Evolutionary conservation across 2,113 vertebrate species (phyloP).

Genomic region (Alces alces): DNA sequence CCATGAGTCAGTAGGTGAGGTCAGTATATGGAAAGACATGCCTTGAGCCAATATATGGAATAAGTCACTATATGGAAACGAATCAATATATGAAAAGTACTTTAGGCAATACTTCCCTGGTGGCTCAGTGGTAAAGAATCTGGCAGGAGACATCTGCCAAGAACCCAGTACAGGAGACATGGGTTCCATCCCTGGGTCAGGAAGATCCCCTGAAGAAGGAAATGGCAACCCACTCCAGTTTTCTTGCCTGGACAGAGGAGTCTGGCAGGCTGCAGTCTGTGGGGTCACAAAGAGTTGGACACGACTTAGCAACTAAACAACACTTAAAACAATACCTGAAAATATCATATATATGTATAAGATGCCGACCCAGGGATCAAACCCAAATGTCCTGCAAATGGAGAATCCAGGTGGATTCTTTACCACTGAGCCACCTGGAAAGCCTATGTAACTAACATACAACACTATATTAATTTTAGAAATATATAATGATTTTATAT

Average conservation of each 20-base stretch:
- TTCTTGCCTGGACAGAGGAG: background rate
- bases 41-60: background rate
- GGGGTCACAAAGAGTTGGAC: background rate
- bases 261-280: background rate
- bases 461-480: background rate
- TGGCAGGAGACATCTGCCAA: background rate
- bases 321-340: background rate
- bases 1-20: background rate
- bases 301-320: background rate
- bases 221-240: background rate
- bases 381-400: background rate
- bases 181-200: background rate
- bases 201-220: background rate
- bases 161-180: background rate
- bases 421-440: background rate
- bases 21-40: background rate
- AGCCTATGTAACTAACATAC: background rate
- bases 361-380: background rate
- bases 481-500: background rate
- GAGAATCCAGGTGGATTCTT: background rate
- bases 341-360: background rate
- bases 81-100: background rate
- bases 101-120: background rate
- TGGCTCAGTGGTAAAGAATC: background rate
- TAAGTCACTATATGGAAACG: no score